Evolutionary conservation across 2,888 invertebrate species (phyloP), one percentile per base, ranked within the genome.

Genomic region (Aphodius granarius): DNA sequence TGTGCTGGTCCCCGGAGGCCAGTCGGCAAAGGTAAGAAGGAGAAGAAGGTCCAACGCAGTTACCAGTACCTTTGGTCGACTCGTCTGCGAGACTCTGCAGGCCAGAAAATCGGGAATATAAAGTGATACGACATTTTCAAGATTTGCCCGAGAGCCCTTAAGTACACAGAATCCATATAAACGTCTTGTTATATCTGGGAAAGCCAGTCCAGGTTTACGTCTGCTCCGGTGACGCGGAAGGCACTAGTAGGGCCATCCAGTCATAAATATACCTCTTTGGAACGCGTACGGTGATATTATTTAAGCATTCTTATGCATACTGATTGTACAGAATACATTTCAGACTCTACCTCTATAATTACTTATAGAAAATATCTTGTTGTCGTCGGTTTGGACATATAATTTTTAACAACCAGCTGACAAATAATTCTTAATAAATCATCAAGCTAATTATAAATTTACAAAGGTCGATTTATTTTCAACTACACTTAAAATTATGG

Each of bases 151-250:
- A 83, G 80, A 85, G 84, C 85, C 82, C 83, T 84, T 85, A 83
- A 85, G 84, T 84, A 85, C 82, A 84, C 83, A 83, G 83, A 83
- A 85, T 85, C 83, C 84, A 83, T 81, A 84, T 84, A 83, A 85
- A 84, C 82, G 83, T 83, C 83, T 83, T 81, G 83, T 82, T 81
- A 78, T 81, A 80, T 79, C 77, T 78, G 77, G 75, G 72, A 74
- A 77, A 75, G 79, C 72, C 73, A 76, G 78, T 78, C 76, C 76
- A 76, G 77, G 78, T 79, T 80, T 79, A 79, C 80, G 77, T 79
- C 78, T 79, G 68, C 73, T 73, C 73, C 73, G 68, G 20, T 13
- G 43, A 23, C 64, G 43, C 72, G 65, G 72, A 19, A 64, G 63
- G 62, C 72, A 6, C 43, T 43, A 43, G 43, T 43, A 43, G 13